A percentile compares a stretch with the other conserved stretches of the same genome.
These are phyloP conservation scores for Ctenomys sociabilis DNA, from an alignment of 2,113 vertebrate species.

Conservation along the genomic window DNA sequence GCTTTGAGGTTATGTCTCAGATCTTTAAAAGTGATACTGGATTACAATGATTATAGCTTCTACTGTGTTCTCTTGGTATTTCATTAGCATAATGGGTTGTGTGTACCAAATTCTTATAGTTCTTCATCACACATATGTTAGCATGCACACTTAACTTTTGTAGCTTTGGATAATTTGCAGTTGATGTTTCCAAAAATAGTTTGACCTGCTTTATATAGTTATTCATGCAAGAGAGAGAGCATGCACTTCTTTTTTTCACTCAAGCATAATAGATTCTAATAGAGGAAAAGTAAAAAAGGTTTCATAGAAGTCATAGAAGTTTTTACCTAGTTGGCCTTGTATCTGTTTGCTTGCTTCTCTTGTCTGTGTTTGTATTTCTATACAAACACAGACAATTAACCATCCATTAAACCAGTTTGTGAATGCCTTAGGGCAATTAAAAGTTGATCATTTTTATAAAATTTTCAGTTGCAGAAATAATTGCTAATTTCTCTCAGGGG, in stretches of 20 bases:
- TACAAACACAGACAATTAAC: too few relatives aligned
- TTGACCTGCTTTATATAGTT: constrained; percentile 14
- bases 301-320: background rate
- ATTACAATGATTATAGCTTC: background rate
- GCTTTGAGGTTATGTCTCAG: background rate
- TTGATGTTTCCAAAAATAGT: constrained; percentile 31
- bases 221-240: background rate
- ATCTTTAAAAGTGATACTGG: background rate
- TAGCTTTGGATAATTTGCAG: constrained; percentile 22
- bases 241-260: background rate
- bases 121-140: constrained; percentile 49
- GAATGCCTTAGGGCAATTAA: background rate
- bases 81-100: background rate
- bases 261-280: background rate
- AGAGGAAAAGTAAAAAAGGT: constrained; percentile 2
- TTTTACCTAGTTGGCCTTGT: background rate
- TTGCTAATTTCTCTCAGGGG: constrained; percentile 3
- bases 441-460: background rate
- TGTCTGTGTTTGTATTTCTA: background rate
- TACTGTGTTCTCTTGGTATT: background rate
- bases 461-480: background rate
- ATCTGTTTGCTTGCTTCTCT: background rate
- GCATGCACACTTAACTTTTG: background rate
- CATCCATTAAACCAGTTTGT: constrained; percentile 10
- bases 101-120: background rate